Conservation (phyloP, 2,888 invertebrate species). For the Hyposoter didymator region DNA sequence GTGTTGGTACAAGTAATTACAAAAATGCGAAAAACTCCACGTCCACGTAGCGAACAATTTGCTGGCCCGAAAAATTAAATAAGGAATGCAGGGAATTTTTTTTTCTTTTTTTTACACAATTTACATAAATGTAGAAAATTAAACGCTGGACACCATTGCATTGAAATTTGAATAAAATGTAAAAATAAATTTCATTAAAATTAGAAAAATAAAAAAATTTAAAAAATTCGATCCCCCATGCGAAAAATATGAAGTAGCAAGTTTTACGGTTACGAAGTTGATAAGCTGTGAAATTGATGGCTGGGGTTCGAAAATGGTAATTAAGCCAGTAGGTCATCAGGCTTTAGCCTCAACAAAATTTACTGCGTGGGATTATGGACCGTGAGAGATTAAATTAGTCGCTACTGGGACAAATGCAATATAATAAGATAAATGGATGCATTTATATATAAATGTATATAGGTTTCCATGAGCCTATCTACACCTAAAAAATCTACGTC, state of each 20-base stretch:
- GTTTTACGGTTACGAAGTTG: background rate
- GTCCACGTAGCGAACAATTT: conserved; percentile 55
- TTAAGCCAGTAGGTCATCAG: conserved; percentile 42
- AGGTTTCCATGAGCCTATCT: background rate
- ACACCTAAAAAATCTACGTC: background rate
- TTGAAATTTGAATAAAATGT: background rate
- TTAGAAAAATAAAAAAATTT: background rate
- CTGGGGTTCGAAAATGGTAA: conserved; percentile 16
- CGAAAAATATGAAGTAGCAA: background rate
- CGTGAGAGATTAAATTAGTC: conserved; percentile 62
- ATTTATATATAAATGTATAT: conserved; percentile 12
- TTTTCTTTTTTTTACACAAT: background rate
- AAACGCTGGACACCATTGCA: background rate
- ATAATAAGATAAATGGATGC: conserved; percentile 9
- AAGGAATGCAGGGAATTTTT: background rate
- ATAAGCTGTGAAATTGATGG: conserved; percentile 11
- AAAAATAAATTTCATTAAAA: too few species aligned
- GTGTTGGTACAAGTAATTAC: conserved; percentile 51
- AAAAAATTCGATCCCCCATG: background rate
- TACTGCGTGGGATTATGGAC: conserved; percentile 58
- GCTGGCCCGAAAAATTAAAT: background rate
- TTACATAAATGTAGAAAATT: background rate
- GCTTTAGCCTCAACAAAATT: conserved; percentile 38
- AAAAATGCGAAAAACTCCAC: conserved; percentile 42
- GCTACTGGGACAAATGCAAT: conserved; percentile 30